Conservation (phyloP, 2,888 invertebrate species). For the Heliconius erato region DNA sequence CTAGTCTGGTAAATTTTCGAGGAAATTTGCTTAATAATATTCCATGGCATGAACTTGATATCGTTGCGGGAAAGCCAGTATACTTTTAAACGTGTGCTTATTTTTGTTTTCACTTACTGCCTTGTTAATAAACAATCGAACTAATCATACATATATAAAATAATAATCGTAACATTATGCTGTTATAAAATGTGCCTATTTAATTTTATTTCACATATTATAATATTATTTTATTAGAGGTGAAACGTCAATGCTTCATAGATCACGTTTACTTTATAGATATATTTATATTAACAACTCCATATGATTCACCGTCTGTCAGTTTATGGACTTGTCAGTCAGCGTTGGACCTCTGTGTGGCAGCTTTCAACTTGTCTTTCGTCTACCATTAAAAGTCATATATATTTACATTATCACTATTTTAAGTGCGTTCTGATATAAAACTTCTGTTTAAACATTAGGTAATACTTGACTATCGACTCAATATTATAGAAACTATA, state of each 20-base stretch:
- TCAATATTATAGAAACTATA: neutral
- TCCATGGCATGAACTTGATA: too few relatives aligned
- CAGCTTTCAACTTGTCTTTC: neutral
- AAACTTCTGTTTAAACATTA: neutral
- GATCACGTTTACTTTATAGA: slow-evolving; percentile 14
- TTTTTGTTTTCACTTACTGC: too few relatives aligned
- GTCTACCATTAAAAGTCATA: neutral
- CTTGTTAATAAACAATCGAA: too few relatives aligned
- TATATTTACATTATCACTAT: neutral
- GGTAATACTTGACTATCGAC: neutral
- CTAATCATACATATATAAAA: too few relatives aligned
- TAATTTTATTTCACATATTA: neutral
- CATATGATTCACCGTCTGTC: slow-evolving; percentile 1
- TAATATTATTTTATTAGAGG: neutral
- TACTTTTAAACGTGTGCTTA: too few relatives aligned
- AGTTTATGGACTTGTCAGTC: neutral
- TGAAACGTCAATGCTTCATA: neutral
- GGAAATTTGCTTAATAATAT: too few relatives aligned
- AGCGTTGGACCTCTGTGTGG: neutral
- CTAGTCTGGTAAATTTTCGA: too few relatives aligned
- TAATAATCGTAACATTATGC: too few relatives aligned
- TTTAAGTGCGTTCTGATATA: neutral
- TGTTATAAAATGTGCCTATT: too few relatives aligned
- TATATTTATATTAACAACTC: neutral
- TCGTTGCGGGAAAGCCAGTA: too few relatives aligned